Conservation (phyloP, 2,113 vertebrate species). For the Meles meles region DNA sequence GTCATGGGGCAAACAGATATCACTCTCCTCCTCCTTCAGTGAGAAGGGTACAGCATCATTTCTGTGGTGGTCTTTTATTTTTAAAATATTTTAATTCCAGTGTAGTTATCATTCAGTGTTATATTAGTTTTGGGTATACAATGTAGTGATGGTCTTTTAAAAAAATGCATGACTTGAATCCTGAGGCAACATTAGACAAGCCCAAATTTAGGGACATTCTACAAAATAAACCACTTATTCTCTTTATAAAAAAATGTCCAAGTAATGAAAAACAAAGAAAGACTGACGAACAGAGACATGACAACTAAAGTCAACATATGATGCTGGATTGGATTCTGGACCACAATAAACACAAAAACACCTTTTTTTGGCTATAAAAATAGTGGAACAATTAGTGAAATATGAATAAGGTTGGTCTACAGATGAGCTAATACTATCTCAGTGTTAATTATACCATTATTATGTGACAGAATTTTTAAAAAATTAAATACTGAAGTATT, state of each 20-base stretch:
- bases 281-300: neutral
- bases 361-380: neutral
- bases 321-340: neutral
- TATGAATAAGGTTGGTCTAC: neutral
- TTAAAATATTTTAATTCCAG: neutral
- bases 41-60: neutral
- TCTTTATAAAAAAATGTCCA: neutral
- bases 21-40: neutral
- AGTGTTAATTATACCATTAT: neutral
- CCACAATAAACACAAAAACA: neutral
- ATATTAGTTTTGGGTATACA: neutral
- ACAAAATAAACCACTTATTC: neutral
- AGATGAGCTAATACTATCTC: neutral
- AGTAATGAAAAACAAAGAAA: neutral
- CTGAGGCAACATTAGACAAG: neutral
- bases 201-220: neutral
- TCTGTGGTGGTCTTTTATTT: neutral
- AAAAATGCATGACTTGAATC: neutral
- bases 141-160: neutral
- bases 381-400: neutral
- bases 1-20: neutral
- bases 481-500: constrained; percentile 16
- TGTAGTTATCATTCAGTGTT: neutral
- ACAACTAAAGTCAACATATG: neutral
- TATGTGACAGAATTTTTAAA: neutral